Percentiles rank a stretch among this genome's conserved stretches.
These are phyloP conservation scores for Pandemis heparana DNA, from an alignment of 2,888 invertebrate genomes.

Conservation along the genomic window DNA sequence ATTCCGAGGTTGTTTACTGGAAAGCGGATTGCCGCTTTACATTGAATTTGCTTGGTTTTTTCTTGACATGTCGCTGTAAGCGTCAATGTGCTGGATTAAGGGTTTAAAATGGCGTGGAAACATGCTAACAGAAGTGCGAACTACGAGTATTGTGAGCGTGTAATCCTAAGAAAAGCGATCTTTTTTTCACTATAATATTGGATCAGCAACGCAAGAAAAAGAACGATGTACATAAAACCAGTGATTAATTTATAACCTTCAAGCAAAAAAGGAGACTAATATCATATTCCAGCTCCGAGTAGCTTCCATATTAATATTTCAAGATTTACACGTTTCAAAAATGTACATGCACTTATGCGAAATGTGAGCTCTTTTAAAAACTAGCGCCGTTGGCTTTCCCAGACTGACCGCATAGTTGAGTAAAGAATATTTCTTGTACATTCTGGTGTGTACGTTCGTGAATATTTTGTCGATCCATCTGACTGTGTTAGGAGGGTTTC, in stretches of 20 bases:
- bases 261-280: neutral
- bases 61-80: neutral
- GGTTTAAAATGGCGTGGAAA: neutral
- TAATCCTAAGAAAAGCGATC: too few species aligned
- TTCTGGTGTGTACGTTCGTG: neutral
- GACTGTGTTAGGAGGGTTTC: too few species aligned
- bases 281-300: neutral
- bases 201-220: too few species aligned
- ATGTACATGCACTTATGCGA: neutral
- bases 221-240: neutral
- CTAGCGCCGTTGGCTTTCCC: neutral
- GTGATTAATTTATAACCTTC: neutral
- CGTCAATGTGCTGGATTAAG: neutral
- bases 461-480: too few species aligned
- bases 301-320: neutral
- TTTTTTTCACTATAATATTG: too few species aligned
- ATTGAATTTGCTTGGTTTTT: conserved; percentile 6
- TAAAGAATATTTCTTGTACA: neutral
- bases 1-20: conserved; percentile 1
- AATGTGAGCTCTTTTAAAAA: neutral
- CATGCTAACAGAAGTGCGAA: too few species aligned
- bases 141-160: too few species aligned
- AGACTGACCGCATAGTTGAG: neutral
- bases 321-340: neutral
- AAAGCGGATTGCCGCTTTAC: conserved; percentile 25